These are phyloP conservation scores for Trichonephila clavata DNA, from an alignment of 1,140 invertebrate species.

Conservation along the genomic window DNA sequence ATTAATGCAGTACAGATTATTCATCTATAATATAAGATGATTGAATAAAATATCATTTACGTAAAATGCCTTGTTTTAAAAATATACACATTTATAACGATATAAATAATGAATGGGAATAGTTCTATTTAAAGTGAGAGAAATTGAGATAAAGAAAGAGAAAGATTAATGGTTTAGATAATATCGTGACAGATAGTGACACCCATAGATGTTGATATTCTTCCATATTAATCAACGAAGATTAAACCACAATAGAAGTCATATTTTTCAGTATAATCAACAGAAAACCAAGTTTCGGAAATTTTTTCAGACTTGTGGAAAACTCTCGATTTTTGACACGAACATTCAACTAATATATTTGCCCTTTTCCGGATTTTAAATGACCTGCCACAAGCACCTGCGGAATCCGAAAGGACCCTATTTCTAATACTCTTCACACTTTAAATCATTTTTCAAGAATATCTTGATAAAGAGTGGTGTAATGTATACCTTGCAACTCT, in stretches of 20 bases:
- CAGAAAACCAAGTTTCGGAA: neutral
- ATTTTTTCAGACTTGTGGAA: neutral
- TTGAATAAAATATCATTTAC: too few species aligned
- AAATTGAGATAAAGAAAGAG: too few species aligned
- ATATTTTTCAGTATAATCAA: neutral
- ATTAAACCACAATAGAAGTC: neutral
- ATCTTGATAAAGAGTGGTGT: neutral
- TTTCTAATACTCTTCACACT: neutral
- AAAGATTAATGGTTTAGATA: too few species aligned
- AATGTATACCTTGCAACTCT: neutral
- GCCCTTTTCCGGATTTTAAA: slow-evolving; percentile 6
- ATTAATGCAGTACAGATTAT: too few species aligned
- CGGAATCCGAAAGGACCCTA: neutral
- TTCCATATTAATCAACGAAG: neutral
- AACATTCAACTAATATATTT: neutral
- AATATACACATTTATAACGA: too few species aligned
- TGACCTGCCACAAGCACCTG: slow-evolving; percentile 4
- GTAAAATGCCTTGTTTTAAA: too few species aligned
- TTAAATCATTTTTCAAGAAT: neutral
- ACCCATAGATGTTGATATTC: neutral
- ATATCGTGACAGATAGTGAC: neutral
- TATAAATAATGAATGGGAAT: too few species aligned
- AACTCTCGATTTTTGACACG: neutral
- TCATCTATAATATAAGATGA: too few species aligned
- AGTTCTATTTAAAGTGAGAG: too few species aligned